Evolutionary conservation across 1,140 invertebrate species (phyloP), one percentile per base, ranked within the genome.

Genomic region (Callitettix versicolor): DNA sequence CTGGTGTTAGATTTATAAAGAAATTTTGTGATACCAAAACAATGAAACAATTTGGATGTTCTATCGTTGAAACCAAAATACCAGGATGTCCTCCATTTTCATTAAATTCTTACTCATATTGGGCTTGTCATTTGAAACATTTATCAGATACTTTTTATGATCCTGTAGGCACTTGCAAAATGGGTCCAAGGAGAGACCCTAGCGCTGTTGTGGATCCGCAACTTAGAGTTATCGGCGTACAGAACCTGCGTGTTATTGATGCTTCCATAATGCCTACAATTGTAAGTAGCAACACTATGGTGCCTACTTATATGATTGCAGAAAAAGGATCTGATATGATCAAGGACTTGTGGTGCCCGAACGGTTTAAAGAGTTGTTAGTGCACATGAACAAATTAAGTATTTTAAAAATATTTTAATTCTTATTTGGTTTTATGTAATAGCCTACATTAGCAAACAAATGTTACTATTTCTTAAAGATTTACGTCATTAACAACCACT

Each of bases 61-160:
- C 26, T 18, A 11, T 73, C 6, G 65, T 80, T 58, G 73, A 78
- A 1, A 70, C 75, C 1, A 76, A 77, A 5, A 70, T 86, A 4
- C 75, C 79, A 14, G 77, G 76, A 1, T 88, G 87, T 68, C 67
- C 74, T 55, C 73, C 79, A 36, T 74, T 77, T 34, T 64, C 70
- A 0, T 79, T 81, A 60, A 78, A 78, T 36, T 79, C 78, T 1
- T 79, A 84, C 59, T 73, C 69, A 9, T 15, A 86, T 86, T 1
- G 88, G 87, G 1, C 84, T 78, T 59, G 58, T 22, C 6, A 55
- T 11, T 17, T 55, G 7, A n/a, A 40, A 17, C 2, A 55, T 33
- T 55, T 51, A 18, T 42, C 58, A 2, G 14, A 15, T 3, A 58
- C 57, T 18, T 70, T 71, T 44, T 55, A 73, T 22, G 53, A 59